phyloP scores from a whole-genome alignment of 2,888 invertebrate species.

The Mythimna loreyi region DNA sequence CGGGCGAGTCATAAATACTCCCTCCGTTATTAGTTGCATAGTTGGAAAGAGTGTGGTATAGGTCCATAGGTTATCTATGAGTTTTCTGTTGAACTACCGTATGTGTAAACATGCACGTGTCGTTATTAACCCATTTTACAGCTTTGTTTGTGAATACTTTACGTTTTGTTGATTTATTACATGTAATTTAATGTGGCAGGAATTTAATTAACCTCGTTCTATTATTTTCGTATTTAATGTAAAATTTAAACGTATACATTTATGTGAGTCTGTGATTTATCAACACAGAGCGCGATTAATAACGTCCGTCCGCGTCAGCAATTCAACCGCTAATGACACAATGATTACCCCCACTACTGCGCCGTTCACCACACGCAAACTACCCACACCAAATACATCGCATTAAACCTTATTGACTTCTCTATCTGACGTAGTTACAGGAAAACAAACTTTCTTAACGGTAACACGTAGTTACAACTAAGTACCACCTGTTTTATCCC shows the following conservation, averaged over 20 bases:
- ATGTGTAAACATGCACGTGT: slow-evolving; percentile 15
- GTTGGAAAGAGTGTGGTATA: slow-evolving; percentile 80
- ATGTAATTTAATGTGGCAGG: slow-evolving; percentile 5
- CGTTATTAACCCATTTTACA: slow-evolving; percentile 44
- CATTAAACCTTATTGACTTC: slow-evolving; percentile 58
- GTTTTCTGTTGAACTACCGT: slow-evolving; percentile 61
- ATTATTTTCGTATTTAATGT: slow-evolving; percentile 10
- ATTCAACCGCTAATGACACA: slow-evolving; percentile 51
- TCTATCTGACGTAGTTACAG: slow-evolving; percentile 57
- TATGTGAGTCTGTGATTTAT: slow-evolving; percentile 30
- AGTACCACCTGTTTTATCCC: slow-evolving; percentile 68
- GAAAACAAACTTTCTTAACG: slow-evolving; percentile 64
- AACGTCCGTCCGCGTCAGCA: slow-evolving; percentile 30
- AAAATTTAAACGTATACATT: slow-evolving; percentile 15
- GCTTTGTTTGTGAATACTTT: slow-evolving; percentile 19
- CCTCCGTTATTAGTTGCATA: slow-evolving; percentile 84
- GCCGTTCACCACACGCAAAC: slow-evolving; percentile 29
- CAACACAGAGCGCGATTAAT: slow-evolving; percentile 14
- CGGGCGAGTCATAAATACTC: slow-evolving; percentile 79
- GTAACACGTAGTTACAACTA: slow-evolving; percentile 64
- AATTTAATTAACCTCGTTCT: slow-evolving; percentile 13
- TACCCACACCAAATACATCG: slow-evolving; percentile 55
- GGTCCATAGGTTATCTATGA: slow-evolving; percentile 62
- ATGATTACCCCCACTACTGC: slow-evolving; percentile 42
- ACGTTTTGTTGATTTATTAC: slow-evolving; percentile 18